Base-by-base conservation (phyloP, 2,888 invertebrate species). In the Nephrotoma appendiculata region DNA sequence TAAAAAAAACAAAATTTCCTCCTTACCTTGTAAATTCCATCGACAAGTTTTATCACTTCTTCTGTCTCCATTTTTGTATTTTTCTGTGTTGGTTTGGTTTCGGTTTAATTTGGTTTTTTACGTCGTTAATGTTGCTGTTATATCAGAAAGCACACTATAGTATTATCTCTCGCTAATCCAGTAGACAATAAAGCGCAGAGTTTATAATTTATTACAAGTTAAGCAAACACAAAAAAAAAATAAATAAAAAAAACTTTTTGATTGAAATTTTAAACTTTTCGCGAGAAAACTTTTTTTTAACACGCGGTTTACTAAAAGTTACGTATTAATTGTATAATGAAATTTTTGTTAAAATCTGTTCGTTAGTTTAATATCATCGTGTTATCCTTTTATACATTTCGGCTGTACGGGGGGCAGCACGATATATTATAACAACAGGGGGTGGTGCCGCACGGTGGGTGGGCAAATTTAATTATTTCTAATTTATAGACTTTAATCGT, bases 41-140 rank as follows among this genome's bases (percentile, higher is more conserved):
- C 86, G 86, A 86, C 86, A 86, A 86, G 86, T 86, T 86, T 86
- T 86, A 86, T 86, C 86, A 86, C 86, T 52, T 86, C 86, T 86
- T 86, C 86, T 86, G 86, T 86, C 42, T 86, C 86, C 86, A 86
- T 86, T 19, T 41, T 86, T 86, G n/a, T 45, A 45, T 86, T 12
- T 45, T 48, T 44, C 41, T 86, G 84, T 42, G 84, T 84, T 84
- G 41, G 15, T 84, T 84, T 84, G 84, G 43, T 84, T 43, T 84
- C 42, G 43, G 15, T 42, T 84, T 42, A 84, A 71, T 71, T 52
- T 52, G 52, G 52, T 19, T 52, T 15, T 15, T 71, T 31, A 42
- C 43, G 41, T 42, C 43, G 84, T 12, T 84, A 9, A 6, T 12
- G 9, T 42, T 15, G 6, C 5, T 15, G 11, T 48, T 48, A 1